Conservation (phyloP, 23 tunicate genomes). For the Oikopleura vanhoeffeni region DNA sequence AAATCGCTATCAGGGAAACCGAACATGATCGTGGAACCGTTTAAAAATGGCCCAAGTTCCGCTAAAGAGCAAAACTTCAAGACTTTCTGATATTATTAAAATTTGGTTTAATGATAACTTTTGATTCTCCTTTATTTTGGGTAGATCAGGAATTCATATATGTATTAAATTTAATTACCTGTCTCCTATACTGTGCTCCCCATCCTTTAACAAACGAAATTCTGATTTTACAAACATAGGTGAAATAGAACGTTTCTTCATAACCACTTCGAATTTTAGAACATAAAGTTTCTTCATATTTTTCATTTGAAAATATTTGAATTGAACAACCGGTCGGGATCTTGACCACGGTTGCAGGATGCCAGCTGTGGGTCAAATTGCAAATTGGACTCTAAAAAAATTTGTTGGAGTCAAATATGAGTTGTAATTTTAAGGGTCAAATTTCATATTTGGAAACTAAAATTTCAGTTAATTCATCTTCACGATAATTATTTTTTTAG, state of each 20-base stretch:
- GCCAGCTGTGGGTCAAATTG: conserved; percentile 86
- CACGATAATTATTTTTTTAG: no score
- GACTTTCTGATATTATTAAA: no score
- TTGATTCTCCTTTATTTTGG: no score
- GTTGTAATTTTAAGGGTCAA: no score
- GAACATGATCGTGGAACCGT: no score
- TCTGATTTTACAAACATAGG: not conserved
- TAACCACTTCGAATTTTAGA: not conserved
- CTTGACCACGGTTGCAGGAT: conserved; percentile 93
- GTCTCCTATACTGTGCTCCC: not conserved
- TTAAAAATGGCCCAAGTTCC: no score
- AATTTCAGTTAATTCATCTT: no score
- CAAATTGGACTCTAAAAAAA: conserved; percentile 93
- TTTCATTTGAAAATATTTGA: not conserved
- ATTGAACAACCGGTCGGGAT: conserved; percentile 55
- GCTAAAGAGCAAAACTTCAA: no score
- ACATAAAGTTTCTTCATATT: not conserved
- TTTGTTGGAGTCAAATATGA: no score
- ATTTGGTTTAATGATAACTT: no score
- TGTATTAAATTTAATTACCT: not conserved
- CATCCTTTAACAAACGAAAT: not conserved
- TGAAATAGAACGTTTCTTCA: not conserved
- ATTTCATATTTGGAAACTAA: no score
- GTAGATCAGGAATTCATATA: not conserved
- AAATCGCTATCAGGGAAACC: no score